Evolutionary conservation across 2,888 invertebrate genomes (phyloP), one percentile per base, ranked within the genome.

Genomic region (Pristionchus fissidentatus): DNA sequence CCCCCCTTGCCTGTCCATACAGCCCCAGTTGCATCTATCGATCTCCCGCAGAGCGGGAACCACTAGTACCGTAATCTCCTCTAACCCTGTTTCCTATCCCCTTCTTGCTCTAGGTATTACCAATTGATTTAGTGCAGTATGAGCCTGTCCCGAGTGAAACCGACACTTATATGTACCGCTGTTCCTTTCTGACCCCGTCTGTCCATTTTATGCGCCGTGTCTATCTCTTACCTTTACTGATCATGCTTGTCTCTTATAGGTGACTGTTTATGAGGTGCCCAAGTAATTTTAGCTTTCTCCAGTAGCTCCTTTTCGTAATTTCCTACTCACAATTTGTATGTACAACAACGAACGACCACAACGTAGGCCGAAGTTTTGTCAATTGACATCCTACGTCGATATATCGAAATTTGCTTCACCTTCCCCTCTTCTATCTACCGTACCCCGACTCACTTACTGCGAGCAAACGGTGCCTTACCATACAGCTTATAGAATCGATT

Each of bases 21-120:
- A n/a, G n/a, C 70, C 13, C 43, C 26, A 41, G 35, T 15, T 66
- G 60, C 26, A 3, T 62, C 4, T 70, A 41, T 43, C 43, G n/a
- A 41, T 70, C 43, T 70, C 70, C 70, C 70, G 70, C 70, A 70
- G 70, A 22, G 70, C 70, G 70, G 70, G 70, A 66, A 41, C 70
- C n/a, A n/a, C n/a, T n/a, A n/a, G n/a, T 70, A 70, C 70, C 41
- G 70, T 70, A 70, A 3, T n/a, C n/a, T n/a, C n/a, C n/a, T n/a
- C n/a, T n/a, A n/a, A n/a, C n/a, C n/a, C n/a, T n/a, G n/a, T n/a
- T n/a, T n/a, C n/a, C n/a, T n/a, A n/a, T n/a, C n/a, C n/a, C 70
- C 62, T 41, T 55, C n/a, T 19, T 19, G 26, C 41, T 38, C 7
- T 70, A 70, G 70, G 70, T 70, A 70, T 70, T 70, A 70, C 43